These are phyloP conservation scores for Hyperoplus immaculatus DNA, from an alignment of 2,797 vertebrate genomes.

Conservation along the genomic window DNA sequence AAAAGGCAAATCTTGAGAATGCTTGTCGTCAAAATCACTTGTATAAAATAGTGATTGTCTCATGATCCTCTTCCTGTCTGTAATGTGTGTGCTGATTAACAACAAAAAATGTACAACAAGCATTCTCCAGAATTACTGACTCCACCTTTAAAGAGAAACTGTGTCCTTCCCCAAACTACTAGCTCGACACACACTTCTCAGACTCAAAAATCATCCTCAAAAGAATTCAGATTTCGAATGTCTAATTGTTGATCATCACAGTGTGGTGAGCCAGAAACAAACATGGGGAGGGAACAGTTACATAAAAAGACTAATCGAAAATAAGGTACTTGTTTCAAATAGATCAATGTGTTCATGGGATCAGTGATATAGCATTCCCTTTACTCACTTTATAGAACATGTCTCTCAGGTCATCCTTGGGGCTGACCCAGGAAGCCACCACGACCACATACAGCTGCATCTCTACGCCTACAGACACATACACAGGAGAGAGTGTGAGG, in stretches of 20 bases:
- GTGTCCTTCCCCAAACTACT: background rate
- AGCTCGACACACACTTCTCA: slow-evolving; percentile 65
- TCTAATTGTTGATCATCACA: slow-evolving; percentile 75
- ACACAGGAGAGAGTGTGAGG: background rate
- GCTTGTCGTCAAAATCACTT: too few species aligned
- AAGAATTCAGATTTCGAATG: slow-evolving; percentile 78
- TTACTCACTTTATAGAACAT: slow-evolving; percentile 96
- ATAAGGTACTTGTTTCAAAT: background rate
- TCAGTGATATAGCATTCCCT: background rate
- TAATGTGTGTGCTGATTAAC: too few species aligned
- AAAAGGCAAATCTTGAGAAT: too few species aligned
- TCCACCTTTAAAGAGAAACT: too few species aligned
- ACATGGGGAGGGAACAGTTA: background rate
- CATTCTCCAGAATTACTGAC: too few species aligned
- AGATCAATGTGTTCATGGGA: background rate
- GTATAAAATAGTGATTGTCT: too few species aligned
- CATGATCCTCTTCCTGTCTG: too few species aligned
- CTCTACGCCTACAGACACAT: slow-evolving; percentile 87
- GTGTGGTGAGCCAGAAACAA: slow-evolving; percentile 19
- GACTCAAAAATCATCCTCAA: slow-evolving; percentile 61
- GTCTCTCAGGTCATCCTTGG: slow-evolving; percentile 95
- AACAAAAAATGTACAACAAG: too few species aligned
- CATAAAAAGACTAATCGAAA: background rate
- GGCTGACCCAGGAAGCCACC: slow-evolving; percentile 96
- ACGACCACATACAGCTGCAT: slow-evolving; percentile 97